Evolutionary conservation across 2,797 vertebrate species (phyloP), one percentile per base, ranked within the genome.

Genomic region (Nannoperca australis): DNA sequence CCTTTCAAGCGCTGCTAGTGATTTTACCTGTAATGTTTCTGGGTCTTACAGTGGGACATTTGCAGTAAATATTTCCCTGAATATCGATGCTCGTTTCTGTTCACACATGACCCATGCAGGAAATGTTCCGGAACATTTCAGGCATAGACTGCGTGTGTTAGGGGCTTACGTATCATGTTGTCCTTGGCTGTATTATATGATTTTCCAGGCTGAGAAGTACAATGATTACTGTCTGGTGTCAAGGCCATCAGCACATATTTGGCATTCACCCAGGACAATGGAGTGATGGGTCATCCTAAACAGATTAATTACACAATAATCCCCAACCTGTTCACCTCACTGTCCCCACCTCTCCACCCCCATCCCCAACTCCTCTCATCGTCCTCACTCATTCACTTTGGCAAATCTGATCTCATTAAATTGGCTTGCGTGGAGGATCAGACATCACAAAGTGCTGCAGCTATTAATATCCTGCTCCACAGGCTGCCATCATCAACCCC

Each of bases 301-400:
- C 55, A 69, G 40, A 70, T 32, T 68, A 68, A 68, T 42, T 0
- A 56, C 9, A 53, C 12, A 53, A 27, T 59, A 18, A 65, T 44
- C 53, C 22, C 40, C 38, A 36, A 7, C 0, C 10, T 50, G 27
- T 36, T 27, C 47, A 68, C 55, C 14, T 60, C 24, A 53, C 20
- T 32, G 27, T 22, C 17, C 12, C 10, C 22, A 38, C 6, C 12
- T 9, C 63, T 8, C 42, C 44, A 22, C 2, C 27, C 61, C 17
- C 36, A 59, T 13, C 40, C 7, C 7, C 22, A 18, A 9, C 59
- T 49, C 27, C 13, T 36, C 9, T 15, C 27, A 6, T 13, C 14
- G 9, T 17, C 20, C 32, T 66, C 18, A 36, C 62, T 15, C 18
- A 45, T 30, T 32, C 42, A 20, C 60, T 63, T 40, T 36, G 32